Conservation (phyloP, 1,140 invertebrate genomes). For the Procambarus virginalis region DNA sequence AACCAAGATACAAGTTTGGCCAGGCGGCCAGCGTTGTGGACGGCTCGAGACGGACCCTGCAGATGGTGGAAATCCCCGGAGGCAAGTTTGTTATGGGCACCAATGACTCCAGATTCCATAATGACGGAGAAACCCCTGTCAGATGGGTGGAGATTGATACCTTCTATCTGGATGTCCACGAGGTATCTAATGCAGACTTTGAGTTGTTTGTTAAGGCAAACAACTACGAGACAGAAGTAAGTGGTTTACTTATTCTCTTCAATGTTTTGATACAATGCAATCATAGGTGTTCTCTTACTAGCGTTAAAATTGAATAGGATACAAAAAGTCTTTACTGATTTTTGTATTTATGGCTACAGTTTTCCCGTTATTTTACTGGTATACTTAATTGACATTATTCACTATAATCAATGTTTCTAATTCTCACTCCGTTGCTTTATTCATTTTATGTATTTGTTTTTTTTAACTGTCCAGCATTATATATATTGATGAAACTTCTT, state of each 20-base stretch:
- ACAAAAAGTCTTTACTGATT: too few relatives aligned
- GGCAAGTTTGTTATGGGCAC: conserved; percentile 87
- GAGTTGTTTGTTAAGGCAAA: conserved; percentile 83
- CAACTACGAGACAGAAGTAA: conserved; percentile 86
- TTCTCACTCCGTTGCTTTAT: too few relatives aligned
- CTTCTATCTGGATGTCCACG: conserved; percentile 75
- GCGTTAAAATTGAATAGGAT: too few relatives aligned
- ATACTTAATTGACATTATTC: too few relatives aligned
- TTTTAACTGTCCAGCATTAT: too few relatives aligned
- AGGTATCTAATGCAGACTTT: conserved; percentile 90
- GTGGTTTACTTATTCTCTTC: not conserved
- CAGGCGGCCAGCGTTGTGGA: conserved; percentile 11
- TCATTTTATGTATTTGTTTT: too few relatives aligned
- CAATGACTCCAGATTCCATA: conserved; percentile 84
- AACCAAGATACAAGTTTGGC: conserved; percentile 19
- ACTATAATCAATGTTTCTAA: too few relatives aligned
- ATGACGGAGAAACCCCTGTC: conserved; percentile 88
- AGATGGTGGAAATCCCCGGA: conserved; percentile 81
- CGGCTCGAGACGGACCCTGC: not conserved
- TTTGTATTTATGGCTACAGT: too few relatives aligned
- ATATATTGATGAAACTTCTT: too few relatives aligned
- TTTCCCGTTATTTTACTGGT: too few relatives aligned
- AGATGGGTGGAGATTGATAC: conserved; percentile 87
- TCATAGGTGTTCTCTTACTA: too few relatives aligned
- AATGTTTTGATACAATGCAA: too few relatives aligned